These are phyloP conservation scores for Otocyon megalotis DNA, from an alignment of 2,113 vertebrate species.

Conservation along the genomic window DNA sequence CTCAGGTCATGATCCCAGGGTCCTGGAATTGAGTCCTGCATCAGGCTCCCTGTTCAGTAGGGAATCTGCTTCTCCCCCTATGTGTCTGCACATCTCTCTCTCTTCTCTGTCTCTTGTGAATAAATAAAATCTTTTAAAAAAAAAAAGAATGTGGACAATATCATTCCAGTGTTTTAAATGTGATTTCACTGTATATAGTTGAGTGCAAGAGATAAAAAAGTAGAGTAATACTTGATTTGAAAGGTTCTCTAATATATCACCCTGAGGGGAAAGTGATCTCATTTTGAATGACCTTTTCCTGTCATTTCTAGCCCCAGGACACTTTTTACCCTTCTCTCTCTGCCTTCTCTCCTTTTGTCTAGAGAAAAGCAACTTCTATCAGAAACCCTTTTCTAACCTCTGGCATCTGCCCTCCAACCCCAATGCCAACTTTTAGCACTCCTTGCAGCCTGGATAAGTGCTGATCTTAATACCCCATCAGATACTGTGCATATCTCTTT, in stretches of 20 bases:
- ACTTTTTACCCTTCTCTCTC: neutral
- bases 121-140: neutral
- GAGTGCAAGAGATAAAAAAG: neutral
- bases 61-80: neutral
- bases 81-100: no score
- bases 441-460: neutral
- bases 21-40: neutral
- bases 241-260: neutral
- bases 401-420: neutral
- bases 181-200: neutral
- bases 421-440: neutral
- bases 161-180: constrained; percentile 16
- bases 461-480: neutral
- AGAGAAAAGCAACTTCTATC: neutral
- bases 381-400: neutral
- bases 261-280: neutral
- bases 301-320: neutral
- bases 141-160: neutral
- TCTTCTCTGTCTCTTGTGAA: no score
- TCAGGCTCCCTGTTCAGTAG: neutral
- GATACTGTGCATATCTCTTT: neutral
- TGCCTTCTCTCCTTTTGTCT: neutral
- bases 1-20: neutral
- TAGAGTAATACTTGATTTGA: neutral
- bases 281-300: neutral